Evolutionary conservation across 2,888 invertebrate species (phyloP).

Genomic region (Callinectes sapidus): DNA sequence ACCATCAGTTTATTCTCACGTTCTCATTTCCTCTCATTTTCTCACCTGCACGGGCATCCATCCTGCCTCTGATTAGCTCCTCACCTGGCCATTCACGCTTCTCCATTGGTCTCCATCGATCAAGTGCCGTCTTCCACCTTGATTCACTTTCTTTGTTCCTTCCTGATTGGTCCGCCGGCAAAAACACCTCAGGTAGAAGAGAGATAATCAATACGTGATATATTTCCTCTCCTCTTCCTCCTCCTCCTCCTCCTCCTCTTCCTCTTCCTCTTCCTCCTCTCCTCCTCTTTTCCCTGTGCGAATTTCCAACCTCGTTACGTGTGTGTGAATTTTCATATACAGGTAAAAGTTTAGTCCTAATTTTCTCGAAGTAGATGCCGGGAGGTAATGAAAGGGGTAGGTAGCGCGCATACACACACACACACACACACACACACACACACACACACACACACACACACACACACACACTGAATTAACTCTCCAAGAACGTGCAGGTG

Average conservation of each 20-base stretch:
- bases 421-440: conserved; percentile 3
- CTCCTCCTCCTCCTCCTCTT: background rate
- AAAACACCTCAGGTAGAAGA: conserved; percentile 33
- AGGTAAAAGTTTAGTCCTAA: background rate
- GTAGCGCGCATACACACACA: background rate
- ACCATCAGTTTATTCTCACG: background rate
- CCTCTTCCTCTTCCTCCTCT: background rate
- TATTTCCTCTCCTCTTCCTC: background rate
- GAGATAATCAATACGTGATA: conserved; percentile 26
- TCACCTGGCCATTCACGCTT: background rate
- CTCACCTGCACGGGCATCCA: background rate
- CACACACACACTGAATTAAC: background rate
- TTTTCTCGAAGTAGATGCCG: background rate
- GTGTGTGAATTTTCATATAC: background rate
- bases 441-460: background rate
- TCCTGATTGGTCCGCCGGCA: conserved; percentile 39
- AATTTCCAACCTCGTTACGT: too few relatives aligned
- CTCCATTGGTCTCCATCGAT: conserved; percentile 40
- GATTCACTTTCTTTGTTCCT: conserved; percentile 48
- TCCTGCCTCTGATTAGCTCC: background rate
- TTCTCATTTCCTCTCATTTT: background rate
- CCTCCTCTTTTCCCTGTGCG: background rate
- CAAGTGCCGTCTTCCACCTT: background rate
- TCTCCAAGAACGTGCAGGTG: conserved; percentile 1
- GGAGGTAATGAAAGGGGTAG: background rate